Percentiles rank a stretch among this genome's conserved stretches.
Evolutionary conservation across 2,888 invertebrate genomes (phyloP).

Genomic region (Mellilla xanthometata): DNA sequence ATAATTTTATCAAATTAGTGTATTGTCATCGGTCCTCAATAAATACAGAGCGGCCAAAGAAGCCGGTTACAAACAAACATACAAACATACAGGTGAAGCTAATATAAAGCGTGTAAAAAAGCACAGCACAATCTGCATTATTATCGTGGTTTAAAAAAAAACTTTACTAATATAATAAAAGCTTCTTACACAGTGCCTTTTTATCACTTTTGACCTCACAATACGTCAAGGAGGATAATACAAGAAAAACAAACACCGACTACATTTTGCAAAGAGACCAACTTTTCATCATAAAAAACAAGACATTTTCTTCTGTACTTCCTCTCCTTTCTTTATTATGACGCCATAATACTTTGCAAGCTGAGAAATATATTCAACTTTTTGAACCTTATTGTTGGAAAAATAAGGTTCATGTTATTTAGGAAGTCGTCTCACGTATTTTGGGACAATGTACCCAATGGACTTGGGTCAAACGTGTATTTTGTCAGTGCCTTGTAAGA

Average conservation of each 20-base stretch:
- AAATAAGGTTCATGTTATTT: conserved; percentile 3
- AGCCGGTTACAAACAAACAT: too few species aligned
- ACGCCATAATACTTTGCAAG: conserved; percentile 2
- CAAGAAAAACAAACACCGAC: neutral
- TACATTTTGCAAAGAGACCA: neutral
- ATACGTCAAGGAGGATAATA: neutral
- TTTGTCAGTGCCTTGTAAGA: conserved; percentile 30
- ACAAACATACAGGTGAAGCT: too few species aligned
- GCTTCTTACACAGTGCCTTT: too few species aligned
- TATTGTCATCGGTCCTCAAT: too few species aligned
- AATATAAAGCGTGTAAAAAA: too few species aligned
- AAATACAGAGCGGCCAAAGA: too few species aligned
- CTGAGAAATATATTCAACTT: neutral
- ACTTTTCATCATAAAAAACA: neutral
- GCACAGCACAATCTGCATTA: too few species aligned
- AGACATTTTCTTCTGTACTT: neutral
- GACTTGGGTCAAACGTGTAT: conserved; percentile 29
- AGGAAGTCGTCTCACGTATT: conserved; percentile 9
- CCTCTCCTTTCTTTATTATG: conserved; percentile 4
- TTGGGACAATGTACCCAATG: conserved; percentile 10
- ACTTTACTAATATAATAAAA: too few species aligned
- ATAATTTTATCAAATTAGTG: too few species aligned
- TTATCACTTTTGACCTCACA: neutral
- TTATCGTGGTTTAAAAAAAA: too few species aligned
- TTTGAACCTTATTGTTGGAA: conserved; percentile 5